phyloP scores from a whole-genome alignment of 2,888 invertebrate species.

The Andrena bicolor region DNA sequence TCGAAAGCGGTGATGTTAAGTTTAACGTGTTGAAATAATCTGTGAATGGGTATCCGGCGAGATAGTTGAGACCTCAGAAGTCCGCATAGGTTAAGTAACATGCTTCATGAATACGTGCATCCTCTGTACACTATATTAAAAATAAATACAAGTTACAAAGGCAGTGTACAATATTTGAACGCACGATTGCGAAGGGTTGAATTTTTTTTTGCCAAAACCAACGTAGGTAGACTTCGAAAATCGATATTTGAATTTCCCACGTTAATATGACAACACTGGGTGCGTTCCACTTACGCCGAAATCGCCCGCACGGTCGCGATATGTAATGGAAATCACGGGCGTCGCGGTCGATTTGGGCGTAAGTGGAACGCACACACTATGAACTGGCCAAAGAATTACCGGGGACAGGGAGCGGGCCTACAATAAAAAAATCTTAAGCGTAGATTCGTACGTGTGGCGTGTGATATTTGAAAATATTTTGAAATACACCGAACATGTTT shows the following conservation, averaged over 20 bases:
- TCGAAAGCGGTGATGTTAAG: too few relatives aligned
- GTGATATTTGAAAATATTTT: background rate
- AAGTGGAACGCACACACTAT: too few relatives aligned
- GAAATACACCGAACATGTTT: background rate
- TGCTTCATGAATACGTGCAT: background rate
- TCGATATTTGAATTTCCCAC: background rate
- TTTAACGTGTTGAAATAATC: too few relatives aligned
- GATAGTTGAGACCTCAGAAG: background rate
- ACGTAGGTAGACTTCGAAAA: background rate
- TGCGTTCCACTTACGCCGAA: too few relatives aligned
- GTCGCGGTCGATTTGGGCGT: too few relatives aligned
- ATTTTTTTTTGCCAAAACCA: background rate
- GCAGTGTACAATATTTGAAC: background rate
- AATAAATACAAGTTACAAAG: background rate
- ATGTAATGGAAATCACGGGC: too few relatives aligned
- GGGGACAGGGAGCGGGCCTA: background rate
- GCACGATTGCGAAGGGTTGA: slow-evolving; percentile 7
- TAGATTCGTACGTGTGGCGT: background rate
- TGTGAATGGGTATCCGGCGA: too few relatives aligned
- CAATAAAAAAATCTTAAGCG: background rate
- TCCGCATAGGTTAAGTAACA: background rate
- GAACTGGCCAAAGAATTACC: background rate
- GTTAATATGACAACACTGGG: background rate
- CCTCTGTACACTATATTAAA: background rate
- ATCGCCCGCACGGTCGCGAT: too few relatives aligned